These are phyloP conservation scores for Pogonognathellus flavescens DNA, from an alignment of 1,140 invertebrate species.

Conservation along the genomic window DNA sequence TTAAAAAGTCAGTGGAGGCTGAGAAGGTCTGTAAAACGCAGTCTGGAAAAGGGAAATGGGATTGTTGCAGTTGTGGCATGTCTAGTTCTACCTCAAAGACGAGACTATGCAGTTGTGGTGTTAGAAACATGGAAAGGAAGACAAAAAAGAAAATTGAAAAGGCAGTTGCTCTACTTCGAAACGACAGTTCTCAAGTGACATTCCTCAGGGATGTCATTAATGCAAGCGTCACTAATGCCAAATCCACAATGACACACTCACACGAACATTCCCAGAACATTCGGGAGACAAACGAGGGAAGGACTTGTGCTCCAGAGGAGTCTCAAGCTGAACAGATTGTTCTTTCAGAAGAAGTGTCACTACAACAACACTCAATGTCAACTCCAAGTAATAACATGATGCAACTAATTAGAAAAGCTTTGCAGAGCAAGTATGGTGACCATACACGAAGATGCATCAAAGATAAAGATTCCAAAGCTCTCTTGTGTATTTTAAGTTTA, in stretches of 20 bases:
- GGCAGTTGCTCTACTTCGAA: conserved; percentile 17
- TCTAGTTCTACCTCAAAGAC: too few relatives aligned
- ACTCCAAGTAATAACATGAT: conserved; percentile 30
- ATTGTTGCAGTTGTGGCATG: not conserved
- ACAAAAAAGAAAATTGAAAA: not conserved
- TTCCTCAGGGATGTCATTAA: conserved; percentile 33
- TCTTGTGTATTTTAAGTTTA: conserved; percentile 54
- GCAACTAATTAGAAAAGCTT: conserved; percentile 47
- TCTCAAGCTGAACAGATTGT: too few relatives aligned
- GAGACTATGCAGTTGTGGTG: not conserved
- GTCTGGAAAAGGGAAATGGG: not conserved
- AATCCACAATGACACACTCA: conserved; percentile 22
- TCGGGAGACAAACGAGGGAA: not conserved
- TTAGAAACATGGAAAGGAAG: not conserved
- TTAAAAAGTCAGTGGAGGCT: not conserved
- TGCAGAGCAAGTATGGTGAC: conserved; percentile 55
- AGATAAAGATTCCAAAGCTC: conserved; percentile 55
- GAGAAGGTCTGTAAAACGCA: not conserved
- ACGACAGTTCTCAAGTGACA: conserved; percentile 18
- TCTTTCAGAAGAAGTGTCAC: not conserved
- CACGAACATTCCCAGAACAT: not conserved
- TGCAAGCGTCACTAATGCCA: conserved; percentile 25
- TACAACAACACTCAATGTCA: conserved; percentile 31
- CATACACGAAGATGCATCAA: conserved; percentile 49
- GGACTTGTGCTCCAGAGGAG: not conserved